These are phyloP conservation scores for Aphis gossypii DNA, from an alignment of 1,140 invertebrate species.

Conservation along the genomic window DNA sequence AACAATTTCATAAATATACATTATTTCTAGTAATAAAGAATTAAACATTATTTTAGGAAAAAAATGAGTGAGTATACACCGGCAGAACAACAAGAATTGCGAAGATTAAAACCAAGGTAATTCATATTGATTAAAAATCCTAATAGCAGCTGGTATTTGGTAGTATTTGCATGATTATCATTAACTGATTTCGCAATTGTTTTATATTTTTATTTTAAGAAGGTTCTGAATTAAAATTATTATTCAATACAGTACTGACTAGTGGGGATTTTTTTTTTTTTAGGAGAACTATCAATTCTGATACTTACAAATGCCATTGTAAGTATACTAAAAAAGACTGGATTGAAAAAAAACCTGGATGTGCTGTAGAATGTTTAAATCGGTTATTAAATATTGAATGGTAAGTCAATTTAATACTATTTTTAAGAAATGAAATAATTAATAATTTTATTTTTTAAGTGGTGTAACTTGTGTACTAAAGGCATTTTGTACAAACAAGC, in stretches of 20 bases:
- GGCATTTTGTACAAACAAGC: conserved; percentile 90
- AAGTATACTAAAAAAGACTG: conserved; percentile 88
- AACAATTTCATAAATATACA: no score
- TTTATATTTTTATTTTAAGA: background rate
- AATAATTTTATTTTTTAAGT: conserved; percentile 68
- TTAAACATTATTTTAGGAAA: conserved; percentile 20
- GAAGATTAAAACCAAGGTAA: conserved; percentile 46
- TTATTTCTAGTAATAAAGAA: background rate
- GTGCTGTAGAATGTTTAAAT: conserved; percentile 96
- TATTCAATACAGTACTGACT: background rate
- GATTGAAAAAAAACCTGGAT: conserved; percentile 81
- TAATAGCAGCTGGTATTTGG: background rate
- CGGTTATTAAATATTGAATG: conserved; percentile 98
- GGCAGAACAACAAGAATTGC: conserved; percentile 67
- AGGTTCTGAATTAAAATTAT: background rate
- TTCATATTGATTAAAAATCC: background rate
- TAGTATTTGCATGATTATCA: background rate
- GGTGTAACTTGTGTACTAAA: conserved; percentile 86
- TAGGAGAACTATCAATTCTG: conserved; percentile 80
- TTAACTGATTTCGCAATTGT: background rate
- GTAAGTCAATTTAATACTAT: conserved; percentile 67
- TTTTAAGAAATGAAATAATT: background rate
- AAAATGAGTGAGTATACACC: conserved; percentile 25
- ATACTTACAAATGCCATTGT: conserved; percentile 95
- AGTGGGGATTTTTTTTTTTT: background rate